Evolutionary conservation across 2,113 vertebrate species (phyloP), one percentile per base, ranked within the genome.

Genomic region (Pangasianodon hypophthalmus): DNA sequence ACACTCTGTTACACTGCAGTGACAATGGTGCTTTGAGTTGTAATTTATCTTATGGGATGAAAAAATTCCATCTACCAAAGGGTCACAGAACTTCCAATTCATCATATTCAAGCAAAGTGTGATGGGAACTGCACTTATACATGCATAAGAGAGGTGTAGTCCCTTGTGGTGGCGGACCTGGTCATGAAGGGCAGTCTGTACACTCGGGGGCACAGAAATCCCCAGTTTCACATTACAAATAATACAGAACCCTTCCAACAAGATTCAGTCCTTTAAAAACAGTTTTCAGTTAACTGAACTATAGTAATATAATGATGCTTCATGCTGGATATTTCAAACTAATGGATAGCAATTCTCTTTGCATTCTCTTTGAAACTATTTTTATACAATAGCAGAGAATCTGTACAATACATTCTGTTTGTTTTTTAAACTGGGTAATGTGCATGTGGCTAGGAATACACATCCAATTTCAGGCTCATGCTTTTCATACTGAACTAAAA

Each of bases 381-480:
- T 79, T n/a, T 50, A 10, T 24, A 73, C 16, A 86, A 11, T 86
- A 73, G 21, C 52, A 24, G 10, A 60, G 10, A 41, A 26, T 60
- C 80, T 11, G 18, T 58, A 26, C 3, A 84, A 84, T 56, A 11
- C 50, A 58, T 46, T 41, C 9, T 62, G 37, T 67, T 48, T 88
- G 24, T n/a, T 26, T 60, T 87, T 77, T 46, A 64, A 79, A 67
- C 29, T 29, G 86, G 9, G 14, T 48, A 82, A 41, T 21, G 37
- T 89, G 41, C 6, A 90, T 92, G 93, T 92, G 91, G 84, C 89
- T 90, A 90, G 84, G 89, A 29, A 54, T 54, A 91, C 44, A 90
- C 89, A 85, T 92, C 90, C 92, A 92, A 93, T 93, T 93, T 92
- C 88, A 94, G 92, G 85, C 90, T 89, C 90, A 88, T 87, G 86